Conservation (phyloP, 2,797 vertebrate genomes). For the Furcifer pardalis region DNA sequence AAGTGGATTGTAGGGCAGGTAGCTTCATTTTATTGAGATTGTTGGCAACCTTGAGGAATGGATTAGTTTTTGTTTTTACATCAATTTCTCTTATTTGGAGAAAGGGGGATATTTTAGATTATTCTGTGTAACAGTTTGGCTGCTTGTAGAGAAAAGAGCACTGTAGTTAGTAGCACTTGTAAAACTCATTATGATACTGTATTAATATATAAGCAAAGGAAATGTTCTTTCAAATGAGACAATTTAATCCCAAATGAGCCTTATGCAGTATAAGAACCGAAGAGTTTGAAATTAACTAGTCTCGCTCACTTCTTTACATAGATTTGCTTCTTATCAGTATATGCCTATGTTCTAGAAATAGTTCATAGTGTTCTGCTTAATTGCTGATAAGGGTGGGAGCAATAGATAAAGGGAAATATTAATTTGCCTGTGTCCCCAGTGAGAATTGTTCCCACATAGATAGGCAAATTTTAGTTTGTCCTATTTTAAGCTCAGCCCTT, state of each 20-base stretch:
- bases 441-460: background rate
- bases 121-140: background rate
- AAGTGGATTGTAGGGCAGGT: background rate
- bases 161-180: background rate
- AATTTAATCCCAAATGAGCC: background rate
- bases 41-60: background rate
- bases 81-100: background rate
- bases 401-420: background rate
- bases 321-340: background rate
- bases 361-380: background rate
- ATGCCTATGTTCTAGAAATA: background rate
- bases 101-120: background rate
- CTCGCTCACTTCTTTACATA: background rate
- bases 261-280: background rate
- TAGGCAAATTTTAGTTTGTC: background rate
- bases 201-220: background rate
- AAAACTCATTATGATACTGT: background rate
- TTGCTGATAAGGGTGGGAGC: background rate
- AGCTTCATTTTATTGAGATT: background rate
- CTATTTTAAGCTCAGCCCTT: background rate
- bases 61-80: background rate
- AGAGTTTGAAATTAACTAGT: background rate
- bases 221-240: background rate
- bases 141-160: background rate
- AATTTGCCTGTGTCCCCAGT: background rate